Percentiles rank a stretch among this genome's conserved stretches.
phyloP scores from a whole-genome alignment of 2,888 invertebrate species.

The Parnassius mnemosyne region DNA sequence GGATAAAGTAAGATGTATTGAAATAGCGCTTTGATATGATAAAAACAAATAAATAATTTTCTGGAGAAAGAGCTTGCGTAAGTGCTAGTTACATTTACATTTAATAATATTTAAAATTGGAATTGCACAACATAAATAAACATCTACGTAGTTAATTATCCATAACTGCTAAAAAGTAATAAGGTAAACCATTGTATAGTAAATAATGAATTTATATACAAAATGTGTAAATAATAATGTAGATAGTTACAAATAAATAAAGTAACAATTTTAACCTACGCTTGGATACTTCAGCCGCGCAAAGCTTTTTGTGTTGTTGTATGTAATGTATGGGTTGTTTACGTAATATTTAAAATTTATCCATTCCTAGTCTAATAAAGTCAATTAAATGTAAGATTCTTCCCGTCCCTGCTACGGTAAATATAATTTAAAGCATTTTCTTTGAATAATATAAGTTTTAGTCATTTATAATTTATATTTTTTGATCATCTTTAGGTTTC shows the following conservation, averaged over 20 bases:
- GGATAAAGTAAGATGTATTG: background rate
- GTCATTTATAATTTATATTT: no score
- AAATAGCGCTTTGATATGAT: slow-evolving; percentile 5
- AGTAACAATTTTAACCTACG: slow-evolving; percentile 6
- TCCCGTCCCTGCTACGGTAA: no score
- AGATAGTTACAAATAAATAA: slow-evolving; percentile 17
- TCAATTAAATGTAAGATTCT: slow-evolving; percentile 6
- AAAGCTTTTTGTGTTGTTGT: no score
- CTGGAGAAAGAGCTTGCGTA: slow-evolving; percentile 51
- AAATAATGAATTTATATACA: slow-evolving; percentile 6
- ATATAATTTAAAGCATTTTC: no score
- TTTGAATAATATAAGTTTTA: no score
- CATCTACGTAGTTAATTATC: slow-evolving; percentile 22
- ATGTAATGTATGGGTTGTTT: no score
- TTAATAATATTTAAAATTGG: slow-evolving; percentile 25
- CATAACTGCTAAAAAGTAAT: slow-evolving; percentile 16
- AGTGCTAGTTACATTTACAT: slow-evolving; percentile 36
- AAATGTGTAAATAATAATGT: slow-evolving; percentile 19
- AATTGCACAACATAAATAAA: slow-evolving; percentile 32
- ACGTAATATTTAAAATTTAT: no score
- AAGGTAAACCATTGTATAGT: slow-evolving; percentile 4
- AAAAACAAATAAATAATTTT: slow-evolving; percentile 22
- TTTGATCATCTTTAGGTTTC: no score
- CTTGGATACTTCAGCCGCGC: background rate
- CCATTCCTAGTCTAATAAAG: background rate